Conservation (phyloP, 1,140 invertebrate species). For the Heliconius eleuchia region DNA sequence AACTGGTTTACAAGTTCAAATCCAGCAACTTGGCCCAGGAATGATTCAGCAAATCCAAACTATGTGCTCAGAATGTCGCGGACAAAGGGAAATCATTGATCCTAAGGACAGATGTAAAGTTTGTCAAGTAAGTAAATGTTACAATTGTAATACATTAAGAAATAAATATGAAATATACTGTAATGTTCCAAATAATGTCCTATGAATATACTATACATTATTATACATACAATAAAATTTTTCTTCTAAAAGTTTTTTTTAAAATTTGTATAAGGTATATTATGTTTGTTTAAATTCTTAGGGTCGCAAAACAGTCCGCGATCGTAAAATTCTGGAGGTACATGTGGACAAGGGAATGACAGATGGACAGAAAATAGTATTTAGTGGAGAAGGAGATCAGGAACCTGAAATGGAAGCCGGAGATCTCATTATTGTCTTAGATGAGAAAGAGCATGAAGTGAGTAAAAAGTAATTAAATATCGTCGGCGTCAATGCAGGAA, state of each 20-base stretch:
- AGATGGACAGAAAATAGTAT: constrained; percentile 97
- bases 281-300: constrained; percentile 27
- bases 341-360: constrained; percentile 99
- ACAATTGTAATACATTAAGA: not conserved
- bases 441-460: constrained; percentile 95
- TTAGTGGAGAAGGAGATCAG: constrained; percentile 98
- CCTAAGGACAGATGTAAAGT: constrained; percentile 96
- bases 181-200: too few species aligned
- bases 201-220: too few species aligned
- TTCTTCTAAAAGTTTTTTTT: too few species aligned
- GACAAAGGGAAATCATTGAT: constrained; percentile 92
- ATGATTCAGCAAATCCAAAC: constrained; percentile 98
- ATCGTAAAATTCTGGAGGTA: constrained; percentile 98
- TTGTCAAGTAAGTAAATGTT: constrained; percentile 83
- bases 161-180: constrained; percentile 16
- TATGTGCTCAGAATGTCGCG: constrained; percentile 93
- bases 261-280: constrained; percentile 4
- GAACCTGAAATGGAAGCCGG: constrained; percentile 96
- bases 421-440: constrained; percentile 98
- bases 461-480: constrained; percentile 18
- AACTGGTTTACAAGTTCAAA: constrained; percentile 93
- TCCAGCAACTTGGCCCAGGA: constrained; percentile 96
- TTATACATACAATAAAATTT: too few species aligned
- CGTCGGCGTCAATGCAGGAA: not conserved
- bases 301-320: constrained; percentile 94